Evolutionary conservation across 2,888 invertebrate species (phyloP), one percentile per base, ranked within the genome.

Genomic region (Calephelis perditalis): DNA sequence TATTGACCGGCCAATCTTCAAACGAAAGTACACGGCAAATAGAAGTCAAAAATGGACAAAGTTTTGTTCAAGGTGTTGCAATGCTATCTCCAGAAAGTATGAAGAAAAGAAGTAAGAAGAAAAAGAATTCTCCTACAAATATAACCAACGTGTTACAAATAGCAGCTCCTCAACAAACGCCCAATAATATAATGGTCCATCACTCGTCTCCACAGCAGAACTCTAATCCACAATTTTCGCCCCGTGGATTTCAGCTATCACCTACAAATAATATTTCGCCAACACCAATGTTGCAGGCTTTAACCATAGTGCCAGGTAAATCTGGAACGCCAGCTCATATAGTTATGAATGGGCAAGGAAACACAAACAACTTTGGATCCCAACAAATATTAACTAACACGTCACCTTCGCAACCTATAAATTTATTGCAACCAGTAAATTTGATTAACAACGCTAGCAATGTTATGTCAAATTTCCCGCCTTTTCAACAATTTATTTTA

Each of bases 401-500:
- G 1, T 91, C 91, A 15, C 88, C 88, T 44, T 86, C 91, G 35
- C 92, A 92, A 67, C 92, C 95, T 75, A 95, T 95, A 44, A 95
- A 96, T 78, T 85, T 96, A 54, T 81, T 95, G 2, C 96, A 96
- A 76, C 96, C 96, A 0, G 95, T 96, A 44, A 96, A 96, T 84
- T 84, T 96, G 66, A 92, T 96, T 63, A 96, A 95, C 61, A 93
- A 94, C 57, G 87, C 93, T 0, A 92, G 93, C 45, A 92, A 93
- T 5, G 93, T 94, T 63, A 93, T 95, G 67, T 94, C 94, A 58
- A 95, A 95, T 75, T 95, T 95, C 76, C 95, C 95, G 0, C 93
- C 94, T 0, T 95, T 95, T 70, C 96, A 96, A 76, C 96, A 96
- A 74, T 94, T 96, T 71, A 94, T 96, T 59, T 94, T 96, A 61